Evolutionary conservation across 2,888 invertebrate genomes (phyloP), one percentile per base, ranked within the genome.

Genomic region (Nemapogon koenigi): DNA sequence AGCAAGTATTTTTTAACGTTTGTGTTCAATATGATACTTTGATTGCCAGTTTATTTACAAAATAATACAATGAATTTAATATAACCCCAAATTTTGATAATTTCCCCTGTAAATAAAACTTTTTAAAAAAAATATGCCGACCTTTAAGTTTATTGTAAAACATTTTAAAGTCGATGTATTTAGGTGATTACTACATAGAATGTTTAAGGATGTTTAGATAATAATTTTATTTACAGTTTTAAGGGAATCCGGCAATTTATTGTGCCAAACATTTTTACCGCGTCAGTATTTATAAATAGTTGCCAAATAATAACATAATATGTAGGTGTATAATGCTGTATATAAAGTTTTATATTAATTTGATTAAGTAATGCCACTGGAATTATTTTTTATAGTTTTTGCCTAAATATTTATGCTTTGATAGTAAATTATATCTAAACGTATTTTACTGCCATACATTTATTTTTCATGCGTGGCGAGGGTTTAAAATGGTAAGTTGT

Each of bases 261-360:
- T 61, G 76, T 79, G 79, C 79, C 78, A 80, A 48, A 75, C 73
- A 71, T 78, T 80, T 80, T 80, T 79, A 80, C 78, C 79, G 71
- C 66, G 67, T 72, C 79, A 79, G 78, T 79, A 79, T 80, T 78
- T 67, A 71, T 57, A 53, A 49, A 68, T 75, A 76, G 72, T 69
- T 70, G 73, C 73, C 75, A 75, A 75, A 70, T 51, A 53, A 57
- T 56, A 60, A 64, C 58, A 50, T 63, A 59, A 61, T n/a, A 62
- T 63, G 62, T 71, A 70, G 67, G 52, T 58, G 59, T 64, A 62
- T 55, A 66, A 62, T 57, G 64, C 64, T 76, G 73, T 76, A 76
- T 59, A 73, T 62, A 40, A 29, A 16, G 33, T 33, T 7, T n/a
- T 33, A 19, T 22, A 22, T 33, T 33, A 19, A 33, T 33, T 33